phyloP scores from a whole-genome alignment of 2,113 vertebrate species.

The Asarcornis scutulata region DNA sequence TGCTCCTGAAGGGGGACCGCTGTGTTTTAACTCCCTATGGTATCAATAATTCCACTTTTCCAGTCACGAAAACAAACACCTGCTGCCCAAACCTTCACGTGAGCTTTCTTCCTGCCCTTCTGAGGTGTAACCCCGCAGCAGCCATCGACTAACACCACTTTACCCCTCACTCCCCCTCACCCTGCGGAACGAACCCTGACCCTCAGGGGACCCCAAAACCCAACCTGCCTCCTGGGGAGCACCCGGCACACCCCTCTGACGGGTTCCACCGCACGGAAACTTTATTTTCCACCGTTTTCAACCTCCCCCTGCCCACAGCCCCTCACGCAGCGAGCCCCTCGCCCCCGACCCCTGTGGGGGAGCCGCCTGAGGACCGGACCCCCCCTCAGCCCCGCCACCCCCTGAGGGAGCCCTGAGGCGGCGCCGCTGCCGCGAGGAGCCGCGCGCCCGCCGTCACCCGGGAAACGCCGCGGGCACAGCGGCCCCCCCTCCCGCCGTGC shows the following conservation, averaged over 20 bases:
- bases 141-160: rapidly evolving
- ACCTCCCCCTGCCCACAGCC: background rate
- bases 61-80: background rate
- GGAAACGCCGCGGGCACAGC: too few relatives aligned
- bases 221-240: background rate
- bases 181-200: background rate
- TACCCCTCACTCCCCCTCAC: background rate
- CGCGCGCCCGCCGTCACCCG: too few relatives aligned
- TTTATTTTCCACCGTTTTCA: background rate
- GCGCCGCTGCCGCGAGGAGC: too few relatives aligned
- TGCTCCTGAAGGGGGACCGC: background rate
- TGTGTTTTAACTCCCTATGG: background rate
- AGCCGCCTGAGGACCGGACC: rapidly evolving
- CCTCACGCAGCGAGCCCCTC: too few relatives aligned
- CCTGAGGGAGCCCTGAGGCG: too few relatives aligned
- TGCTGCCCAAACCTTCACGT: background rate
- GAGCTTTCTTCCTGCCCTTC: background rate
- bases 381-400: background rate
- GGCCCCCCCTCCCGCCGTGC: too few relatives aligned
- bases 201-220: background rate
- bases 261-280: rapidly evolving
- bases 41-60: background rate
- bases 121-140: background rate
- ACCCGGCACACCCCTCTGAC: background rate
- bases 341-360: rapidly evolving